Percentiles rank a stretch among this genome's conserved stretches.
Evolutionary conservation across 2,888 invertebrate species (phyloP).

Genomic region (Penaeus monodon): DNA sequence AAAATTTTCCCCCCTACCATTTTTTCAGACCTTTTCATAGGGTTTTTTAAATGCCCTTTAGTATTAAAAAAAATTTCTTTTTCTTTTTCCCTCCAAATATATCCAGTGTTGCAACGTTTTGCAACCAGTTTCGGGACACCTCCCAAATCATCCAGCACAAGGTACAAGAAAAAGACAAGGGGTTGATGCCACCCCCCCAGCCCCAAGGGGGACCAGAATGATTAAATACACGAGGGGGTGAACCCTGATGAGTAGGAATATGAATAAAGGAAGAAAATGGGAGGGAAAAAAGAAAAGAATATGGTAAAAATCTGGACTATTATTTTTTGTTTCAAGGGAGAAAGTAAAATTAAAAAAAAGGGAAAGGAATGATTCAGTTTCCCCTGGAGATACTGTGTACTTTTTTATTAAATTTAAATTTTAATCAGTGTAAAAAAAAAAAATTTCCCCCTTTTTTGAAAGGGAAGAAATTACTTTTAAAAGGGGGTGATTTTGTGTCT

Average conservation of each 20-base stretch:
- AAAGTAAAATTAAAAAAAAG: too few relatives aligned
- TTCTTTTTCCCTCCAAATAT: constrained; percentile 66
- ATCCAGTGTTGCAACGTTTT: constrained; percentile 80
- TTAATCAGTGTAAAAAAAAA: too few relatives aligned
- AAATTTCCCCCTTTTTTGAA: too few relatives aligned
- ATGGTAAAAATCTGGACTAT: too few relatives aligned
- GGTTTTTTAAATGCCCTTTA: neutral
- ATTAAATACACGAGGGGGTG: constrained; percentile 4
- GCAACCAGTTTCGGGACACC: constrained; percentile 86
- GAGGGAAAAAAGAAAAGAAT: neutral
- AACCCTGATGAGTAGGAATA: neutral
- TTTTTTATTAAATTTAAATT: too few relatives aligned
- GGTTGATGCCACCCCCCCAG: constrained; percentile 80
- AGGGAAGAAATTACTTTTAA: too few relatives aligned
- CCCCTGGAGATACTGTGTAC: too few relatives aligned
- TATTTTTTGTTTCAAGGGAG: too few relatives aligned
- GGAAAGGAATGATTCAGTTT: too few relatives aligned
- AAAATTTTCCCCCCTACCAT: constrained; percentile 42
- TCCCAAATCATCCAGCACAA: constrained; percentile 78
- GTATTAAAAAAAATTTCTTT: constrained; percentile 66
- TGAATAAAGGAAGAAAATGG: neutral
- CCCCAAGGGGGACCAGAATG: constrained; percentile 41
- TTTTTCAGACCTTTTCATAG: too few relatives aligned
- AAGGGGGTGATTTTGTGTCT: too few relatives aligned
- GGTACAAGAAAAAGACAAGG: constrained; percentile 71